A percentile compares a stretch with the other conserved stretches of the same genome.
phyloP scores from a whole-genome alignment of 2,797 vertebrate genomes.

The Cynodonichthys magdalenae region DNA sequence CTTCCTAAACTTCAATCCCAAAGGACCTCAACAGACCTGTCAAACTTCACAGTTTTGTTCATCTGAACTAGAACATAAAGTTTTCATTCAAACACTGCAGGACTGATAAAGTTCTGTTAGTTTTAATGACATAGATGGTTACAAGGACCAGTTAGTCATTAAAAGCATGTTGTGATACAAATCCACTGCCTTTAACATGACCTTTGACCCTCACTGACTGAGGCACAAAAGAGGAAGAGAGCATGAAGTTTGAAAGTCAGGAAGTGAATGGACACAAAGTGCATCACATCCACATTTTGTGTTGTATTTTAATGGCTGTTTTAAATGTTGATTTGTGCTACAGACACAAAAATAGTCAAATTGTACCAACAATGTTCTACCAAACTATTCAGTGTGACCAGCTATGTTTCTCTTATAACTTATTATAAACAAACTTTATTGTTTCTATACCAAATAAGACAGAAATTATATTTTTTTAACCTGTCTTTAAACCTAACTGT shows the following conservation, averaged over 20 bases:
- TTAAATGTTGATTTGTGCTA: not conserved
- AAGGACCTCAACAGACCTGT: not conserved
- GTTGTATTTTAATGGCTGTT: not conserved
- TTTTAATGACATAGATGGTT: not conserved
- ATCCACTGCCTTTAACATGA: not conserved
- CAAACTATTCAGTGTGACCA: no score
- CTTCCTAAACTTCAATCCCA: not conserved
- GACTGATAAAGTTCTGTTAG: no score
- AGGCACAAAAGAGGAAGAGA: slow-evolving; percentile 17
- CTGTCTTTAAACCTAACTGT: no score
- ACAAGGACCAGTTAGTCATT: not conserved
- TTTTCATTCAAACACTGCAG: no score
- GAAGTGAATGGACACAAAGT: not conserved
- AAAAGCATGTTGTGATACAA: not conserved
- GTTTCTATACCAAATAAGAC: no score
- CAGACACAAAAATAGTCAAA: not conserved
- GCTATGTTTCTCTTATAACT: no score
- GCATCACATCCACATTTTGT: not conserved
- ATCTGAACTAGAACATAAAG: no score
- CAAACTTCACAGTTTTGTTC: not conserved
- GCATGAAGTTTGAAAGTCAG: not conserved
- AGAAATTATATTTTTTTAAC: no score
- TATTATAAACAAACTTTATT: no score
- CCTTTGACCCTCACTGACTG: slow-evolving; percentile 55
- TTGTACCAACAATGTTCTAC: not conserved